Evolutionary conservation across 2,888 invertebrate species (phyloP).

Genomic region (Amiota minor): DNA sequence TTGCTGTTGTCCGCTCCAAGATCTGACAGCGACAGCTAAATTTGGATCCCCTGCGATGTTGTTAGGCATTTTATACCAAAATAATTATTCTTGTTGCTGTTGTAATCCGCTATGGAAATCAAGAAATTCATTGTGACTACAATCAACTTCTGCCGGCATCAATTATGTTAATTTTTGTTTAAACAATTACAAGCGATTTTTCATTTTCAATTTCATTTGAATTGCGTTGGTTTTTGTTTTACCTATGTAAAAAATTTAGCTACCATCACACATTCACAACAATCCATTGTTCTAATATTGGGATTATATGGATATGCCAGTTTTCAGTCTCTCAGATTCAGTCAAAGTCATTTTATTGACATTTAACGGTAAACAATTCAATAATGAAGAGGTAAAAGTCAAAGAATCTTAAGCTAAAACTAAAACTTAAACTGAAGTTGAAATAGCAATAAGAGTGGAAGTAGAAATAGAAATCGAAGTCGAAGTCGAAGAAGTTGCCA

Average conservation of each 20-base stretch:
- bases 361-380: constrained; percentile 8
- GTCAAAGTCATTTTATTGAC: constrained; percentile 1
- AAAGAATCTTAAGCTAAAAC: background rate
- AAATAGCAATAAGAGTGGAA: no score
- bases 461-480: no score
- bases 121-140: background rate
- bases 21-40: constrained; percentile 26
- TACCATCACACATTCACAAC: constrained; percentile 10
- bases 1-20: background rate
- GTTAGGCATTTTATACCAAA: background rate
- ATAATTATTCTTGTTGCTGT: background rate
- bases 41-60: constrained; percentile 21
- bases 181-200: constrained; percentile 61
- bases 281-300: background rate
- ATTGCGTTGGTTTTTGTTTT: constrained; percentile 1
- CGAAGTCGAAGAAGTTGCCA: constrained; percentile 1
- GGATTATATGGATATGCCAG: constrained; percentile 25
- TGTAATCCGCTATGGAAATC: constrained; percentile 17
- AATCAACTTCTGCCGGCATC: constrained; percentile 41
- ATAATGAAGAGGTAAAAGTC: background rate
- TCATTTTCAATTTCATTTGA: constrained; percentile 5
- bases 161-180: constrained; percentile 61
- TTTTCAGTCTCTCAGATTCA: background rate
- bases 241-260: constrained; percentile 25
- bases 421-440: no score